Evolutionary conservation across 2,113 vertebrate genomes (phyloP), one percentile per base, ranked within the genome.

Genomic region (Aleadryas rufinucha): DNA sequence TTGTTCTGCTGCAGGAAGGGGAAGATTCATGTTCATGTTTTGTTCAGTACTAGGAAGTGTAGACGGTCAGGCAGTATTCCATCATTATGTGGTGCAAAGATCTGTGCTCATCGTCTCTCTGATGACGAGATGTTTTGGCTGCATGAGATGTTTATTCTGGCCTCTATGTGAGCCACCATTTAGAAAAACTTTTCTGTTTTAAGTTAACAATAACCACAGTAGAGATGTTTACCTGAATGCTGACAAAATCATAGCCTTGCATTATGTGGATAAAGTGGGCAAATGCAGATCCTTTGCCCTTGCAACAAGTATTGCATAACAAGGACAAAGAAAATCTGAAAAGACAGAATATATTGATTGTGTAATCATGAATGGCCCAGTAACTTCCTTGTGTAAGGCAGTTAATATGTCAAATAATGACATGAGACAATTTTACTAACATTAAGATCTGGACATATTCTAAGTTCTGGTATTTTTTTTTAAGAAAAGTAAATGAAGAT

Each of bases 81-180:
- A 35, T 49, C 22, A 27, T 28, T 42, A 60, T 4, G 7, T n/a
- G 27, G 4, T 61, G 24, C n/a, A 80, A 89, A 84, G 27, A 23
- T 54, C 52, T 31, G 35, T 86, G 27, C 2, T 83, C 15, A 27
- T 72, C 7, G 8, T 42, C n/a, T 35, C 10, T 71, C 8, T 39
- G 26, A 37, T 16, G 2, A 49, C 0, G 0, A 21, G 17, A 45
- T 45, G 5, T n/a, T 79, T 86, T 89, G 16, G 4, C 6, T 77
- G 2, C 39, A 21, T 30, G 18, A 47, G 5, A 28, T 33, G 16
- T 19, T 37, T 56, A 61, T 87, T 74, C n/a, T 87, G 21, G 3
- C 7, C 28, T 5, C 19, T 10, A 8, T 18, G 7, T 35, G 53
- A 72, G 44, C 8, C 37, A 65, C 6, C 16, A 44, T 65, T 77